These are phyloP conservation scores for Eolophus roseicapilla DNA, from an alignment of 2,113 vertebrate genomes.

Conservation along the genomic window DNA sequence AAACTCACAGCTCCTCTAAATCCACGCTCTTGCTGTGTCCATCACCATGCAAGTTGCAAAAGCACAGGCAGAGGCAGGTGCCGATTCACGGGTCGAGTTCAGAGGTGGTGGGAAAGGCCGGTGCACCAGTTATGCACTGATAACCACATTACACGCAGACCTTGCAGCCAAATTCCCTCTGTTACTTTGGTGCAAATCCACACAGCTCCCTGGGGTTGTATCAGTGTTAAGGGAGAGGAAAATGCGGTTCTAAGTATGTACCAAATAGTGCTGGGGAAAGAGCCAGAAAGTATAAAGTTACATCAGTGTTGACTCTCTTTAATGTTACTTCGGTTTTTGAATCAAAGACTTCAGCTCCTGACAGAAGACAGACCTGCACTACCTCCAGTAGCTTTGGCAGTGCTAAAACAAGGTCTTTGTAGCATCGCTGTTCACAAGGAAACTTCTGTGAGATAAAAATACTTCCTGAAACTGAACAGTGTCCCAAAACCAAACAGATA, in stretches of 20 bases:
- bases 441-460: slow-evolving; percentile 29
- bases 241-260: neutral
- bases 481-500: slow-evolving; percentile 31
- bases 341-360: neutral
- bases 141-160: neutral
- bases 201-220: neutral
- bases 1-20: neutral
- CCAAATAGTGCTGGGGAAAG: neutral
- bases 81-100: rapidly evolving
- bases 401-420: slow-evolving; percentile 1
- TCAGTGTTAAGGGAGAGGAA: neutral
- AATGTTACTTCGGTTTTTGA: neutral
- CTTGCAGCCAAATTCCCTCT: neutral
- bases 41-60: rapidly evolving
- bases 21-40: neutral
- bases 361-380: slow-evolving; percentile 23
- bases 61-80: neutral
- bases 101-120: neutral
- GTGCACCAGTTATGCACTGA: rapidly evolving
- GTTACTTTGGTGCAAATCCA: slow-evolving; percentile 13
- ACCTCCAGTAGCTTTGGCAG: neutral
- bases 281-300: slow-evolving; percentile 21
- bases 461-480: slow-evolving; percentile 41
- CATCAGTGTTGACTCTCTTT: neutral
- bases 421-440: neutral